Base-by-base conservation (phyloP, 2,113 vertebrate genomes). In the Orcinus orca region DNA sequence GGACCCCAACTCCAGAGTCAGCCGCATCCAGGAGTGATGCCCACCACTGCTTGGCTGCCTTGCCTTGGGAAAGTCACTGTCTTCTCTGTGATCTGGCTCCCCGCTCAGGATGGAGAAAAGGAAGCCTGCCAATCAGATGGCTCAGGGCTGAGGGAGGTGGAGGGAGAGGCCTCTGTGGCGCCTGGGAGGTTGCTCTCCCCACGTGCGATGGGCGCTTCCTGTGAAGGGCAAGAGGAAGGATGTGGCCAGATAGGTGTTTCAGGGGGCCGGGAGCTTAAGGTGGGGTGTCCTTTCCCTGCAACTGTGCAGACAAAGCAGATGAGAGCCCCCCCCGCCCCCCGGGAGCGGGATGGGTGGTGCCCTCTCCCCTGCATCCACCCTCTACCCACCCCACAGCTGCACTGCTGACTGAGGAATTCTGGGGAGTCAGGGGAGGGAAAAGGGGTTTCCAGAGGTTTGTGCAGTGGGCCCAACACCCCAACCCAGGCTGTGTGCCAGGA, bases 61-160 rank as follows among this genome's bases (percentile, higher is more conserved):
- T 26, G 50, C 80, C 47, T 12, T 0, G 50, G 83, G 8, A 55
- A 58, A 53, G 55, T 38, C 33, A 0, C 70, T 29, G 18, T 74
- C 68, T 31, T 68, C 9, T 58, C 67, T 33, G 12, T 23, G 14
- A 13, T 8, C 55, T 13, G 63, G 76, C 14, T n/a, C 3, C 47
- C 29, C n/a, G 4, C 47, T n/a, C n/a, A 4, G 47, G 76, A 23
- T 2, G 1, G 41, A 62, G 41, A 10, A 36, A 23, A 26, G 50
- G 83, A 31, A 36, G 79, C 50, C n/a, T 18, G 8, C 38, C 31
- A 26, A 20, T 80, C 67, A 6, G 33, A 73, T 0, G 53, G 62
- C 47, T 20, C 4, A 41, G 10, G n/a, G n/a, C 38, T 23, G 29
- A 50, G 53, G 1, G 4, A 2, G 14, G 3, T 7, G 1, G 44